Conservation (phyloP, 2,797 vertebrate genomes). For the Orientallactaga sibirica region DNA sequence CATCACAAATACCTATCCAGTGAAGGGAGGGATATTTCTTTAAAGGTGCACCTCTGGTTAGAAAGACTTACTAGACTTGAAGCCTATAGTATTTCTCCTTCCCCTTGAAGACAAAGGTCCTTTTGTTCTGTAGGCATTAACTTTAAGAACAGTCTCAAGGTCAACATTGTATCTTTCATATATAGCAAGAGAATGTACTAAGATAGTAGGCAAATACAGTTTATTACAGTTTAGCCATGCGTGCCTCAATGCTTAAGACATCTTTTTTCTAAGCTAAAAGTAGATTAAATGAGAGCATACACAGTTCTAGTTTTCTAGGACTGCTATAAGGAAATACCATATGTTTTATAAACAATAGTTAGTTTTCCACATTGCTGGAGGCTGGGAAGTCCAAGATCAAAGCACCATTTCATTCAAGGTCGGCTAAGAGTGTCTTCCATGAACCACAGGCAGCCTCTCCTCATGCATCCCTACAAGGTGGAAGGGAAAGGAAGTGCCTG, state of each 20-base stretch:
- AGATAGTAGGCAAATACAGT: not conserved
- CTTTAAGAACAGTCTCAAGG: conserved; percentile 50
- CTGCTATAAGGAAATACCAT: not conserved
- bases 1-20: conserved; percentile 44
- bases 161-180: conserved; percentile 39
- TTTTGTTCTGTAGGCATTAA: not conserved
- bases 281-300: not conserved
- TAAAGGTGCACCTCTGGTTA: conserved; percentile 38
- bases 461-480: not conserved
- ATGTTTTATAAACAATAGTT: not conserved
- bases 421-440: not conserved
- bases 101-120: conserved; percentile 3
- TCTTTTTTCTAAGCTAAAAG: conserved; percentile 15
- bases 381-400: not conserved
- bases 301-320: not conserved
- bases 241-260: not conserved
- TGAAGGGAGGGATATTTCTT: conserved; percentile 61
- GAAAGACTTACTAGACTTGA: conserved; percentile 49
- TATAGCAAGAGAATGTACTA: not conserved
- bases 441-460: not conserved
- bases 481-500: not conserved
- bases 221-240: not conserved
- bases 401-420: not conserved
- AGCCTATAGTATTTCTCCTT: conserved; percentile 26
- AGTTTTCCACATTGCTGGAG: not conserved